Conservation (phyloP, 2,888 invertebrate genomes). For the Graphium colonna region DNA sequence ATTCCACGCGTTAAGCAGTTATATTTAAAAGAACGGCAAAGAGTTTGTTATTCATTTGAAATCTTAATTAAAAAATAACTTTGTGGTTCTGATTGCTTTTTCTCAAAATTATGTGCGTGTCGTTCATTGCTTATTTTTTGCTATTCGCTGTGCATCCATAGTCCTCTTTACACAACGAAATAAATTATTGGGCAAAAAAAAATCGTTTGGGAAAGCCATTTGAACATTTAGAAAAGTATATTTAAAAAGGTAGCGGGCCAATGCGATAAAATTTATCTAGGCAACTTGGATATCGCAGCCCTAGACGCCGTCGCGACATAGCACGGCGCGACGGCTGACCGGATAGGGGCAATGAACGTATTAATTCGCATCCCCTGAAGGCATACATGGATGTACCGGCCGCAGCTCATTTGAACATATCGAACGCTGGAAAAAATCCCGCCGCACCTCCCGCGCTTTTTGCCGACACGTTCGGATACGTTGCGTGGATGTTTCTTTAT, state of each 20-base stretch:
- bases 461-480: background rate
- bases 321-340: conserved; percentile 27
- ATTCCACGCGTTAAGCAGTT: too few relatives aligned
- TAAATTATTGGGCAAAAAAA: too few relatives aligned
- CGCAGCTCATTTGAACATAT: conserved; percentile 7
- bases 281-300: conserved; percentile 9
- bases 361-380: conserved; percentile 48
- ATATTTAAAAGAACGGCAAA: too few relatives aligned
- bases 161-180: too few relatives aligned
- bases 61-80: too few relatives aligned
- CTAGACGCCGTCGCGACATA: conserved; percentile 23
- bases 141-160: too few relatives aligned
- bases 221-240: background rate
- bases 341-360: conserved; percentile 52
- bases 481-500: background rate
- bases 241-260: too few relatives aligned
- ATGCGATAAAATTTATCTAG: background rate
- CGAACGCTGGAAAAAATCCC: conserved; percentile 11
- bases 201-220: background rate
- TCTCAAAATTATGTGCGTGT: too few relatives aligned
- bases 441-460: background rate
- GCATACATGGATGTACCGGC: conserved; percentile 25
- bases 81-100: too few relatives aligned
- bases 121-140: too few relatives aligned
- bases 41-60: too few relatives aligned